Evolutionary conservation across 2,888 invertebrate species (phyloP), one percentile per base, ranked within the genome.

Genomic region (Ophion ventricosus): DNA sequence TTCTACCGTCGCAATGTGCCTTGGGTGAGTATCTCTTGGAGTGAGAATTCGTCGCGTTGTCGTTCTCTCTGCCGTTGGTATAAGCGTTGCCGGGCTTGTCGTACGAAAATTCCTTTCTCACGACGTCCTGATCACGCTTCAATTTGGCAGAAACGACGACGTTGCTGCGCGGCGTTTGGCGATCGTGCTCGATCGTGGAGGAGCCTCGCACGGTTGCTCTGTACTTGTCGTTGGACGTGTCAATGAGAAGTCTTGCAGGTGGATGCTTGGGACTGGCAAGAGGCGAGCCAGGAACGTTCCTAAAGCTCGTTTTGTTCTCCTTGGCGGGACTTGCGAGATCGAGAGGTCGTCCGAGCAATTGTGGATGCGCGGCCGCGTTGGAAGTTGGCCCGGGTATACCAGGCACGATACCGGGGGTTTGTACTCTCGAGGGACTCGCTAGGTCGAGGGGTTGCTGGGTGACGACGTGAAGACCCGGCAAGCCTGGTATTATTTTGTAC

Each of bases 321-420:
- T 91, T 92, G 0, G 91, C 90, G 7, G 92, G 91, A 86, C 91
- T 92, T 17, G 89, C 91, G 7, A 92, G 87, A 64, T 92, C 92
- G 69, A 93, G 72, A 0, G 92, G 92, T 26, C 90, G 91, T 0
- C 87, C 88, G 29, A 89, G 56, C n/a, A n/a, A n/a, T n/a, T n/a
- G n/a, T 1, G 66, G 67, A 49, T 86, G 87, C 1, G 29, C 1
- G 35, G 69, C 14, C 61, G 56, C 23, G 73, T 85, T 86, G 10
- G 86, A 87, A 3, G 77, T 87, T 11, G 90, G 88, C 14, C 89
- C 89, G 0, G 90, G 88, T 4, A 91, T 91, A 23, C 88, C 89
- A 56, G 90, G 88, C 43, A 90, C 87, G 63, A 72, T 4, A 4
- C 29, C 87, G 1, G 89, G 89, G 0, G 89, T 88, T 23, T 88